A percentile compares a stretch with the other conserved stretches of the same genome.
Conservation (phyloP, 2,113 vertebrate genomes). For the Labrus mixtus region DNA sequence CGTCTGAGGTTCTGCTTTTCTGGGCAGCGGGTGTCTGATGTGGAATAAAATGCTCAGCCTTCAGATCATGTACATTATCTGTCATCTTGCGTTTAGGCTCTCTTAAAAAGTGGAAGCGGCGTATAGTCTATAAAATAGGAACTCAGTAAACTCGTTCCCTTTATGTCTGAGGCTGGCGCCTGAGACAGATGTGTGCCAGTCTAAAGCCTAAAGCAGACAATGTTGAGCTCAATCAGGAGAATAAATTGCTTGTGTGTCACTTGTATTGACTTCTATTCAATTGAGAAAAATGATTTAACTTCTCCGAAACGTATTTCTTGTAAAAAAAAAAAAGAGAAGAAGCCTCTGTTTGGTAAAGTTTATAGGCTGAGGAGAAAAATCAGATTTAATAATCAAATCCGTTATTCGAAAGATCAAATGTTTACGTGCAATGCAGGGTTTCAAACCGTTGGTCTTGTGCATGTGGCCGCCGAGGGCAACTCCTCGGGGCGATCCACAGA, state of each 20-base stretch:
- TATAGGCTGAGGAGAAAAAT: conserved; percentile 75
- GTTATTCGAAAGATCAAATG: conserved; percentile 89
- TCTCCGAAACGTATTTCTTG: conserved; percentile 68
- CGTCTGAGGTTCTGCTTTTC: conserved; percentile 70
- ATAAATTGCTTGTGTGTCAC: neutral
- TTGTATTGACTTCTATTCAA: neutral
- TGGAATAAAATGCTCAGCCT: conserved; percentile 62
- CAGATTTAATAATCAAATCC: conserved; percentile 75
- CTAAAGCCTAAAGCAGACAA: neutral
- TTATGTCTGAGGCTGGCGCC: conserved; percentile 36
- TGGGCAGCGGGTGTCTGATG: conserved; percentile 59
- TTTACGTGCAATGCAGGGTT: conserved; percentile 91
- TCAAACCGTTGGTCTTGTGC: conserved; percentile 86
- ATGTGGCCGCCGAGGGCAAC: conserved; percentile 88
- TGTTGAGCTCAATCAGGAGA: neutral
- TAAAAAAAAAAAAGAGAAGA: conserved; percentile 61
- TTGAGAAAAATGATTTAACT: conserved; percentile 1
- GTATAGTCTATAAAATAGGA: conserved; percentile 59
- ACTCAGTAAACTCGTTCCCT: conserved; percentile 51
- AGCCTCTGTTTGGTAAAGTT: conserved; percentile 42
- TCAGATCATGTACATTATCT: conserved; percentile 58
- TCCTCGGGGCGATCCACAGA: conserved; percentile 81
- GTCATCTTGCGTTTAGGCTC: conserved; percentile 57
- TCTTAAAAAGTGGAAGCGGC: conserved; percentile 45
- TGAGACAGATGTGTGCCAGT: conserved; percentile 39